A percentile compares a stretch with the other conserved stretches of the same genome.
Conservation (phyloP, 2,888 invertebrate genomes). For the Agrilus biguttatus region DNA sequence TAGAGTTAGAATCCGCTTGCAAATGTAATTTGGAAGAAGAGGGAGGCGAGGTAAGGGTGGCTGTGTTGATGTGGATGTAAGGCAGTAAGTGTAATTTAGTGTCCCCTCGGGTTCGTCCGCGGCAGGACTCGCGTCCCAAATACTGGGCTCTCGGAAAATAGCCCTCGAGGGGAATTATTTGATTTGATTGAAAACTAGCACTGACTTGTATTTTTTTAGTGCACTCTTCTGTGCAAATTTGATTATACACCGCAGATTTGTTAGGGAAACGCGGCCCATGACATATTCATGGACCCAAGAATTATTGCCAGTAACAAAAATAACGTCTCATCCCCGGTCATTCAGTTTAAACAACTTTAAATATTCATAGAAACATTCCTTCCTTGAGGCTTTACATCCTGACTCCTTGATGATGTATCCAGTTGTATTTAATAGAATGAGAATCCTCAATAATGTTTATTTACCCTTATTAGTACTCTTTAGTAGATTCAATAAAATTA, state of each 20-base stretch:
- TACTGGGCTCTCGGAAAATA: slow-evolving; percentile 47
- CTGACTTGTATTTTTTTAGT: slow-evolving; percentile 29
- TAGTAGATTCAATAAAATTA: too few relatives aligned
- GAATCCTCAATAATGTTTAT: too few relatives aligned
- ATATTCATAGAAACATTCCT: too few relatives aligned
- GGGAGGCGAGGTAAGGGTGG: slow-evolving; percentile 26
- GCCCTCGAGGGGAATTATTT: slow-evolving; percentile 59
- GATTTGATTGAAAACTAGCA: slow-evolving; percentile 50
- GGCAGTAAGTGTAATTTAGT: slow-evolving; percentile 35
- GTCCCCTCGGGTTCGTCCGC: slow-evolving; percentile 26
- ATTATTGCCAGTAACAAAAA: too few relatives aligned
- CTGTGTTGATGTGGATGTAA: slow-evolving; percentile 32
- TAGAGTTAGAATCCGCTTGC: slow-evolving; percentile 28
- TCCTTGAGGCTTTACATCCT: too few relatives aligned
- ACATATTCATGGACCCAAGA: slow-evolving; percentile 24
- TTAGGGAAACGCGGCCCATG: slow-evolving; percentile 25
- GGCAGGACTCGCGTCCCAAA: slow-evolving; percentile 26
- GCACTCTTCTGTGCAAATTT: slow-evolving; percentile 31
- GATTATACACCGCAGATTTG: slow-evolving; percentile 35
- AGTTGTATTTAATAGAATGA: too few relatives aligned
- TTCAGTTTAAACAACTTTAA: too few relatives aligned
- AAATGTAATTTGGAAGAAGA: slow-evolving; percentile 30
- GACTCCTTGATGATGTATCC: too few relatives aligned
- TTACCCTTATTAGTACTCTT: too few relatives aligned
- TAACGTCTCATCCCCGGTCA: too few relatives aligned